Evolutionary conservation across 2,888 invertebrate genomes (phyloP), one percentile per base, ranked within the genome.

Genomic region (Drosophila demipolita): DNA sequence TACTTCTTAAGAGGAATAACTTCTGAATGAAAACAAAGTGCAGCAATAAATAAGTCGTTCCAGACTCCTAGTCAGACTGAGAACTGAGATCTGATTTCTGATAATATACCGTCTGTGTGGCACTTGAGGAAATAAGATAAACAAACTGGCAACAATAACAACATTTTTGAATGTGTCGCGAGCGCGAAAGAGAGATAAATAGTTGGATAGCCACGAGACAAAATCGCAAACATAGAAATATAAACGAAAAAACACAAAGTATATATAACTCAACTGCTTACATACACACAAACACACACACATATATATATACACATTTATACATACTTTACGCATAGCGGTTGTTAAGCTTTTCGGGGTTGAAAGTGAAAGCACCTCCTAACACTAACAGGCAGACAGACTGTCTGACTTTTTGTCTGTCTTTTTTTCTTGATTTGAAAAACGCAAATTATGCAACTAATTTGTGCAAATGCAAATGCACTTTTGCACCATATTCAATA

Each of bases 371-470:
- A 87, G 75, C 82, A 60, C 65, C 50, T 40, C 26, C 38, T 54
- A 55, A 32, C 8, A 45, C 40, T 54, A 29, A 26, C 66, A 59
- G 65, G 66, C 72, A 17, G 57, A 50, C 29, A 53, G 71, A 50
- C 35, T 66, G 59, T 50, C 61, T 74, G 36, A 15, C 20, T 45
- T 45, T 50, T 20, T 65, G 71, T 54, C 40, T 62, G 64, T 54
- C 58, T 66, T 15, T 36, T 45, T 45, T 63, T 55, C 36, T 29
- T 26, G 9, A 59, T 48, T 32, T 32, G 36, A 12, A 17, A 65
- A 54, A 36, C 15, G 54, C 55, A 60, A 75, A 81, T 90, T 90
- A 90, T 90, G 89, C 88, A 90, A 89, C 69, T 75, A 55, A 55
- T 17, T 55, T 55, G 55, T 62, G 36, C 57, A 54, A 57, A 66